phyloP scores from a whole-genome alignment of 2,888 invertebrate genomes.

The Lepetodrilus schrolli region DNA sequence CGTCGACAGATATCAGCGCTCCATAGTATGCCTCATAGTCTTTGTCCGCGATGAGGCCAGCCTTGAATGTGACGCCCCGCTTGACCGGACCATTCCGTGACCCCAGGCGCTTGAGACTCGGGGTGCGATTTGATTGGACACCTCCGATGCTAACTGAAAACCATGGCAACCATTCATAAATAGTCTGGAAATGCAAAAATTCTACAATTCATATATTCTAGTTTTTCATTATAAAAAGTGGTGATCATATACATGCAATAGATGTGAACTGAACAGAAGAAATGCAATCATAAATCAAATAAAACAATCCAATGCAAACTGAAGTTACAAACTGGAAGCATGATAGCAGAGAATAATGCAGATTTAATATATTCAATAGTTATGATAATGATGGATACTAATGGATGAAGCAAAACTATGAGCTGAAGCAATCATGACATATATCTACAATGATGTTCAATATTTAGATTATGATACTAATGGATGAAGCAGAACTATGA shows the following conservation, averaged over 20 bases:
- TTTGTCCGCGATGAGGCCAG: slow-evolving; percentile 68
- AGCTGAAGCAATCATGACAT: too few relatives aligned
- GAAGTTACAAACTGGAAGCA: too few relatives aligned
- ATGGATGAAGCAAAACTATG: too few relatives aligned
- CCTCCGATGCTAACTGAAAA: slow-evolving; percentile 12
- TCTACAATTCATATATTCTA: too few relatives aligned
- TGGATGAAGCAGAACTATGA: too few relatives aligned
- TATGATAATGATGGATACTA: too few relatives aligned
- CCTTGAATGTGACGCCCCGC: slow-evolving; percentile 70
- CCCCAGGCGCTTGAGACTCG: slow-evolving; percentile 32
- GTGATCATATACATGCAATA: too few relatives aligned
- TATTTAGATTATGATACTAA: too few relatives aligned
- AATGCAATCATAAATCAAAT: background rate
- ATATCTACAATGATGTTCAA: too few relatives aligned
- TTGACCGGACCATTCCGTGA: slow-evolving; percentile 37
- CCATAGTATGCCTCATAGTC: slow-evolving; percentile 68
- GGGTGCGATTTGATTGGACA: background rate
- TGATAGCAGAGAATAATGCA: too few relatives aligned
- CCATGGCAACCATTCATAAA: background rate
- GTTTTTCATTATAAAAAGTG: too few relatives aligned
- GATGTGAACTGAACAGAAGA: background rate
- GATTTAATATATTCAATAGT: background rate
- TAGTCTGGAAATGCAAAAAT: background rate
- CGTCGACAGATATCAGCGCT: slow-evolving; percentile 66
- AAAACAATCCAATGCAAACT: too few relatives aligned